Conservation (phyloP, 2,113 vertebrate species). For the Bos taurus region ARS-UCD2.0 NC_037335.1:53596001-53596500, state of each 20-base stretch:
- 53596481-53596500: neutral
- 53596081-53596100: neutral
- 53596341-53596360: neutral
- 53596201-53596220: neutral
- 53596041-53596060: neutral
- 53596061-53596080: slow-evolving; percentile 2
- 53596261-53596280: neutral
- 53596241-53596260: neutral
- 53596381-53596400: neutral
- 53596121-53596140: neutral
- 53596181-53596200: neutral
- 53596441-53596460: neutral
- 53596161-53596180: neutral
- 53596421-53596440: slow-evolving; percentile 1
- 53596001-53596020: neutral
- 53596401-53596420: neutral
- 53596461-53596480: neutral
- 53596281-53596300: neutral
- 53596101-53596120: neutral
- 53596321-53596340: neutral
- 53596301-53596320: neutral
- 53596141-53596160: neutral
- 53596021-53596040: neutral
- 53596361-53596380: neutral
- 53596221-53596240: neutral